Evolutionary conservation across 2,797 vertebrate genomes (phyloP), one percentile per base, ranked within the genome.

Genomic region (Crocodylus rhombifer): DNA sequence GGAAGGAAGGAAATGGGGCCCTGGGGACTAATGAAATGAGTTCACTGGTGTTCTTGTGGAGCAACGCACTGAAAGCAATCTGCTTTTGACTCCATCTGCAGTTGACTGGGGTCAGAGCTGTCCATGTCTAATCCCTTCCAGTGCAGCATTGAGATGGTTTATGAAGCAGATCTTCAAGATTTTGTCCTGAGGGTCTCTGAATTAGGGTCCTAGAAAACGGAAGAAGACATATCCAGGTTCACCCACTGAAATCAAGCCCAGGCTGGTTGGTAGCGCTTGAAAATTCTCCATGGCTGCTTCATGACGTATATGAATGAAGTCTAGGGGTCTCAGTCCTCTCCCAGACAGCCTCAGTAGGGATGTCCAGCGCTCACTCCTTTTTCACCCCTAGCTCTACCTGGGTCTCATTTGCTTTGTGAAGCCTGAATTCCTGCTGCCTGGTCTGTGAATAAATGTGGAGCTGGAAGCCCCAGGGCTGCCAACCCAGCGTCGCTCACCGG

Each of bases 21-120:
- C 86, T 81, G 89, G 93, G 93, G 95, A 81, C 71, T 30, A 79
- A 88, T 91, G 84, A 94, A 96, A 36, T 96, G 71, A 96, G 94
- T 96, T 96, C 94, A 95, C 65, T 83, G 83, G 36, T 89, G 87
- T 61, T 94, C 86, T 91, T 42, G 57, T 56, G 87, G 91, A 91
- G 89, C 95, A 94, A 6, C 73, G 56, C 91, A 82, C 94, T 23
- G 7, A 87, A 96, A 82, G 81, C 82, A 51, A 92, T 95, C 75
- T 4, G n/a, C 86, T 94, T 87, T 85, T 89, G 90, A 82, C 90
- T 95, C 1, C 33, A 2, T 1, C 79, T 80, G 83, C 78, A 5
- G 74, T 91, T 84, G 0, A 87, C 77, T 93, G 92, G 92, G 91
- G 92, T 91, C 96, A 77, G 67, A 89, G 87, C 13, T 80, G 88